Percentiles rank a stretch among this genome's conserved stretches.
Evolutionary conservation across 2,888 invertebrate genomes (phyloP).

Genomic region (Hyalella azteca): DNA sequence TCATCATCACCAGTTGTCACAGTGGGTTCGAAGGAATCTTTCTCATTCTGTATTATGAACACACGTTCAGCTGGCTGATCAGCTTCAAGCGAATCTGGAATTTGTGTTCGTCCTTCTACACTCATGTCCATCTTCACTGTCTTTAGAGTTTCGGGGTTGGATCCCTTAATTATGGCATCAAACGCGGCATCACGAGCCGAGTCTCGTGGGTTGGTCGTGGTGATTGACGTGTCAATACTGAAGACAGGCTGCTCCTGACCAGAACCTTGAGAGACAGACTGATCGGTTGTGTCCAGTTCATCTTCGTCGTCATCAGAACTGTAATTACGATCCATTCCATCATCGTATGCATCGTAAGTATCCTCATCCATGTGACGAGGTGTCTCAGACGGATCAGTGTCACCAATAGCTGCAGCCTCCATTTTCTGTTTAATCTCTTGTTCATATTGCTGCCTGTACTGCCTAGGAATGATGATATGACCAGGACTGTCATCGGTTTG

Average conservation of each 20-base stretch:
- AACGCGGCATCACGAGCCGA: constrained; percentile 57
- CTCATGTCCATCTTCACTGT: constrained; percentile 27
- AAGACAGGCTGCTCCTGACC: background rate
- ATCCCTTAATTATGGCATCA: constrained; percentile 52
- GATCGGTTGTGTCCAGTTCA: background rate
- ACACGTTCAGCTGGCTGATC: constrained; percentile 29
- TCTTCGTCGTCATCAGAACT: constrained; percentile 57
- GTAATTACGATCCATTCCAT: constrained; percentile 58
- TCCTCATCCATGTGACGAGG: constrained; percentile 56
- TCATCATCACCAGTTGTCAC: constrained; percentile 19
- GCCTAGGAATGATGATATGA: constrained; percentile 54
- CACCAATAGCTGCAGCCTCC: background rate
- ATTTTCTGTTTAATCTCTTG: background rate
- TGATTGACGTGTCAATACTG: constrained; percentile 35
- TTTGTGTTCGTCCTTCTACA: background rate
- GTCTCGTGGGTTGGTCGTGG: constrained; percentile 44
- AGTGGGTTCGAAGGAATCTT: background rate
- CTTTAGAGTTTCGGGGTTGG: background rate
- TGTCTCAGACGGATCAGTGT: constrained; percentile 41
- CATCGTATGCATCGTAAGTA: constrained; percentile 56
- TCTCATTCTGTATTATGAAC: constrained; percentile 33
- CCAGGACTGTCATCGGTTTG: constrained; percentile 57
- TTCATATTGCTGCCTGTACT: constrained; percentile 43
- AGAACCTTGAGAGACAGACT: background rate
- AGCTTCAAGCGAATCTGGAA: background rate